phyloP scores from a whole-genome alignment of 1,140 invertebrate species.

The Paraescarpia echinospica region DNA sequence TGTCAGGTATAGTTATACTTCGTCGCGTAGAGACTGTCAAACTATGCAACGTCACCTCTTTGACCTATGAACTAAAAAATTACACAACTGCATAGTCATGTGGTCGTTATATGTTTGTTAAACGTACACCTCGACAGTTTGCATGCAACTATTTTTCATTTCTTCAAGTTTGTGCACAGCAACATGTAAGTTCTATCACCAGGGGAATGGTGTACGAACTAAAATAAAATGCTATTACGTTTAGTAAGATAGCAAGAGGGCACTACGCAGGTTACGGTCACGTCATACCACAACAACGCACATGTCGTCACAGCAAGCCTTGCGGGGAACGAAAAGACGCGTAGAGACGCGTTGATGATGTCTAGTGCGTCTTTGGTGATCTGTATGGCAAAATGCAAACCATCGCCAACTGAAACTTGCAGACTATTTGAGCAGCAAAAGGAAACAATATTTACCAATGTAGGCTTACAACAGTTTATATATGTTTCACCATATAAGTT shows the following conservation, averaged over 20 bases:
- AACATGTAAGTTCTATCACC: not conserved
- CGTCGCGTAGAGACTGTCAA: not conserved
- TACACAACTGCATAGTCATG: not conserved
- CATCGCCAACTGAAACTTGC: not conserved
- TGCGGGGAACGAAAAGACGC: not conserved
- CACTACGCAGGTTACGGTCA: not conserved
- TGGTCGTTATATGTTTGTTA: not conserved
- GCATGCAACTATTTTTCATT: not conserved
- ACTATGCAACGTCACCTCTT: not conserved
- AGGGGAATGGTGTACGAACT: not conserved
- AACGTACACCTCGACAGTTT: not conserved
- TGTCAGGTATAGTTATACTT: not conserved
- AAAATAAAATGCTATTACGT: not conserved
- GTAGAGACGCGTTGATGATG: not conserved
- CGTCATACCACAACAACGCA: not conserved
- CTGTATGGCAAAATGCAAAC: not conserved
- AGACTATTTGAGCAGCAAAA: not conserved
- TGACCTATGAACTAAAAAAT: not conserved
- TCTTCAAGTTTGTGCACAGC: not conserved
- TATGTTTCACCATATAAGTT: not conserved
- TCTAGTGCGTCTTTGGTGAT: not conserved
- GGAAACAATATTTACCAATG: conserved; percentile 1
- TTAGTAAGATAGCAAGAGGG: not conserved
- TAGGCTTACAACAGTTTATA: not conserved
- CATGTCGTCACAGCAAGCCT: not conserved